Conservation (phyloP, 2,888 invertebrate species). For the Limnephilus marmoratus region DNA sequence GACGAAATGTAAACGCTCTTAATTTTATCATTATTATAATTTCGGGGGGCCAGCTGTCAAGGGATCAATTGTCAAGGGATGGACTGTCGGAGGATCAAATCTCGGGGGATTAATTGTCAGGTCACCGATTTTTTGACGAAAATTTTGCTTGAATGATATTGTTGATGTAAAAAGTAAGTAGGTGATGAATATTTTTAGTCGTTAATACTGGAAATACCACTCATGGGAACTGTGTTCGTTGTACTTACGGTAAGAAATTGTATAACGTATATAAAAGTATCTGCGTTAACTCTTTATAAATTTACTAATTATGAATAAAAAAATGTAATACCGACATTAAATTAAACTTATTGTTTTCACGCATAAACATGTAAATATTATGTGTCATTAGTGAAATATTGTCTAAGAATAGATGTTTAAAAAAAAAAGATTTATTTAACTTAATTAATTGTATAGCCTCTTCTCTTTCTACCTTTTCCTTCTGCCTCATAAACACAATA, state of each 20-base stretch:
- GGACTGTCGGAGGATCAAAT: too few relatives aligned
- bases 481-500: too few relatives aligned
- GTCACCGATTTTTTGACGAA: background rate
- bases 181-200: slow-evolving; percentile 18
- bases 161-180: background rate
- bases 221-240: slow-evolving; percentile 40
- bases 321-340: background rate
- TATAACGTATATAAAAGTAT: background rate
- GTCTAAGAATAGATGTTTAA: background rate
- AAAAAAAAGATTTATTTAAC: too few relatives aligned
- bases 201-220: slow-evolving; percentile 37
- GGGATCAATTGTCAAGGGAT: too few relatives aligned
- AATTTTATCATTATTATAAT: too few relatives aligned
- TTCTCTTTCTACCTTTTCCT: too few relatives aligned
- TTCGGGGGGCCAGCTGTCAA: too few relatives aligned
- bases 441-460: too few relatives aligned
- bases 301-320: background rate
- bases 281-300: background rate
- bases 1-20: too few relatives aligned
- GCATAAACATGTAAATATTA: background rate
- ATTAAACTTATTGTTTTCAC: background rate
- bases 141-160: background rate
- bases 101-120: too few relatives aligned
- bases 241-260: background rate
- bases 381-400: background rate